phyloP scores from a whole-genome alignment of 2,888 invertebrate genomes.

The Crematogaster levior region DNA sequence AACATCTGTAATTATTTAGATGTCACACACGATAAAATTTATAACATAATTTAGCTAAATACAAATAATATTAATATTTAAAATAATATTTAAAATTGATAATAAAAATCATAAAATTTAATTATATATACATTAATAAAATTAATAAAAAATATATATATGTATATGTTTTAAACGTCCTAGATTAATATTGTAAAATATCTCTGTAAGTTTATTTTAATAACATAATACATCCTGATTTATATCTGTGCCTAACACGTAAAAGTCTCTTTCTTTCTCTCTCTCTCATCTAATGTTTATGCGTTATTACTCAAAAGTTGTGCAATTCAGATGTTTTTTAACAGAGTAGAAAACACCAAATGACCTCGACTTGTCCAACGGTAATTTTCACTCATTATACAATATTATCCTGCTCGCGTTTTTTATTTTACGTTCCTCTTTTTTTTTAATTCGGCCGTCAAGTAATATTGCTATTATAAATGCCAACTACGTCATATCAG shows the following conservation, averaged over 20 bases:
- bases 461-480: slow-evolving; percentile 11
- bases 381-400: slow-evolving; percentile 22
- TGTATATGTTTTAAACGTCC: background rate
- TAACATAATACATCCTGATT: background rate
- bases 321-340: slow-evolving; percentile 59
- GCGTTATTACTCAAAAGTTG: slow-evolving; percentile 61
- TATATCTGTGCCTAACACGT: background rate
- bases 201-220: background rate
- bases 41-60: background rate
- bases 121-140: too few species aligned
- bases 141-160: too few species aligned
- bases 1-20: background rate
- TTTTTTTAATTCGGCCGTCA: background rate
- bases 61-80: background rate
- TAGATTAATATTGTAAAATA: background rate
- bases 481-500: background rate
- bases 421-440: slow-evolving; percentile 14
- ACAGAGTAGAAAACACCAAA: slow-evolving; percentile 52
- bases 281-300: slow-evolving; percentile 24
- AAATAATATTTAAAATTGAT: background rate
- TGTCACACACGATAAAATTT: background rate
- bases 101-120: too few species aligned
- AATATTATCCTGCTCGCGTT: slow-evolving; percentile 21
- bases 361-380: slow-evolving; percentile 57
- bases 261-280: background rate